These are phyloP conservation scores for Dendrophyllia cribrosa DNA, from an alignment of 64 coral and sea anemone species.

Conservation along the genomic window DNA sequence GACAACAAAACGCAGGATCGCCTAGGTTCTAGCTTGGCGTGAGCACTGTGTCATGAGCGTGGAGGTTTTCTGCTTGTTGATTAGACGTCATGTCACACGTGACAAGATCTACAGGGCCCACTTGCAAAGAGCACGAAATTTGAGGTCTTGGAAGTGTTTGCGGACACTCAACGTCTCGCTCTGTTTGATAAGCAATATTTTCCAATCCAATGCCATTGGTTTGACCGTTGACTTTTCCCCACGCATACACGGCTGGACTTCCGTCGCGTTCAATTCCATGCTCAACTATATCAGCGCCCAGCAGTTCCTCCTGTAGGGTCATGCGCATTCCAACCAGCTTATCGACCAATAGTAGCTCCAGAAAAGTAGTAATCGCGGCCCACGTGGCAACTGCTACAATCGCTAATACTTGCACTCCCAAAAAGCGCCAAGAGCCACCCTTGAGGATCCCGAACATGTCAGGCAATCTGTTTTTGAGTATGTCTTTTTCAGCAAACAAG, in stretches of 20 bases:
- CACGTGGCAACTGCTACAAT: conserved; percentile 50
- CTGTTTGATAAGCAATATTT: background rate
- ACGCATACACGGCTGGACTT: background rate
- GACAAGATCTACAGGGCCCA: background rate
- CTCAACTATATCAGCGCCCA: conserved; percentile 76
- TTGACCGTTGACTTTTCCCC: background rate
- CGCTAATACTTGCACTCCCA: conserved; percentile 63
- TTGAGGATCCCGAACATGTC: conserved; percentile 83
- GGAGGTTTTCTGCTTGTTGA: too few relatives aligned
- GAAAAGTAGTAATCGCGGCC: conserved; percentile 42
- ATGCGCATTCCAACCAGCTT: conserved; percentile 76
- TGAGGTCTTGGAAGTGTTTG: background rate
- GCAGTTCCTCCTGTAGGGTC: conserved; percentile 61
- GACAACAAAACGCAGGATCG: too few relatives aligned
- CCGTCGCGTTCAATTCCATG: conserved; percentile 59
- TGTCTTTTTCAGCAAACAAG: conserved; percentile 88
- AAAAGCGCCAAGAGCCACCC: conserved; percentile 70
- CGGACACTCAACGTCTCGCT: background rate
- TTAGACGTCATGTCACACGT: background rate
- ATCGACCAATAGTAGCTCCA: conserved; percentile 66
- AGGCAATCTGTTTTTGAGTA: conserved; percentile 40
- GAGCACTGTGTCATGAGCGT: too few relatives aligned
- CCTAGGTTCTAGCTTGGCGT: too few relatives aligned
- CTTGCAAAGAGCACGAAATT: background rate
- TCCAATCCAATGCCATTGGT: background rate